Evolutionary conservation across 2,797 vertebrate genomes (phyloP).

Genomic region (Prunella strophiata): DNA sequence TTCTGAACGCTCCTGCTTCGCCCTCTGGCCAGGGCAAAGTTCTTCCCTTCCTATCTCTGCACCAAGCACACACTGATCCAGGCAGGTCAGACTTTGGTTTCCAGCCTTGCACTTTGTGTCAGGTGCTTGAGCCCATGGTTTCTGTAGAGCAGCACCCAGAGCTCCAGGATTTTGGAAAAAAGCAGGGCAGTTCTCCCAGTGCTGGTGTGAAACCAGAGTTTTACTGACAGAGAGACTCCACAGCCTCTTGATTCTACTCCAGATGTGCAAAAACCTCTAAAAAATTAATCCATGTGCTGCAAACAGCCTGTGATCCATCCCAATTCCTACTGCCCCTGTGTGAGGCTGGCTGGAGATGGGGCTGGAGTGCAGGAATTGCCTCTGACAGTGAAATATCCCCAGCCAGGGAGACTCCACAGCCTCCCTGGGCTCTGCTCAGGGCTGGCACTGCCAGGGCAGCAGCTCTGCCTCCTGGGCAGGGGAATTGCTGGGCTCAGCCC

Average conservation of each 20-base stretch:
- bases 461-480: background rate
- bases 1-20: background rate
- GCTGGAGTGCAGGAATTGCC: no score
- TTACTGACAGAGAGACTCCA: background rate
- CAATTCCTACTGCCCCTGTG: background rate
- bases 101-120: background rate
- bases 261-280: no score
- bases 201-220: background rate
- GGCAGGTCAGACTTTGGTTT: background rate
- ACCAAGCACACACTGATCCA: background rate
- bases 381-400: background rate
- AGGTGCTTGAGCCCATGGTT: fast-evolving
- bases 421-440: background rate
- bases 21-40: background rate
- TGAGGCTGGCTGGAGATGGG: background rate
- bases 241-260: background rate
- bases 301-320: no score
- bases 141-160: background rate
- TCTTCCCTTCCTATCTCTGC: background rate
- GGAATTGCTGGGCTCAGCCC: background rate
- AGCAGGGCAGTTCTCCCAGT: background rate
- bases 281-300: no score
- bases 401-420: background rate
- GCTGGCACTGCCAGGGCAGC: background rate
- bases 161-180: background rate